phyloP scores from a whole-genome alignment of 1,140 invertebrate species.

The Hyles euphorbiae region DNA sequence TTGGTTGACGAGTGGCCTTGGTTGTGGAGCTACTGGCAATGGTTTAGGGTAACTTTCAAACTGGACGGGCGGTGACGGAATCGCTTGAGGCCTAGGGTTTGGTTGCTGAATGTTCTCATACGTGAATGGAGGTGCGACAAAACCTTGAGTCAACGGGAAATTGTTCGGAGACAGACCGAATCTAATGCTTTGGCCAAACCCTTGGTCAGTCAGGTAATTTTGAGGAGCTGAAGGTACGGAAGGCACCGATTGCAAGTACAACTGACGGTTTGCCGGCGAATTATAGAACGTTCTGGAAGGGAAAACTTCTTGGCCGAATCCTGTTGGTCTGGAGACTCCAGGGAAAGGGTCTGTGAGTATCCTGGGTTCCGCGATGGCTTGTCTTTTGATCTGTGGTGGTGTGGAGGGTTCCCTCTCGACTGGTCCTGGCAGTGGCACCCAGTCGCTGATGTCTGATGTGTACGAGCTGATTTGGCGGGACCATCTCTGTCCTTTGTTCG shows the following conservation, averaged over 20 bases:
- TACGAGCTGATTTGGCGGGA: constrained; percentile 73
- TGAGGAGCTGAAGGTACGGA: constrained; percentile 57
- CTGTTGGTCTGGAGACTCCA: constrained; percentile 52
- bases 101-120: constrained; percentile 45
- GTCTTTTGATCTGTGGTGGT: constrained; percentile 49
- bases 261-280: constrained; percentile 49
- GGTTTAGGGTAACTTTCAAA: constrained; percentile 42
- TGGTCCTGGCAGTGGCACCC: constrained; percentile 54
- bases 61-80: constrained; percentile 36
- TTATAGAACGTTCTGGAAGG: constrained; percentile 49
- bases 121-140: constrained; percentile 47
- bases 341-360: constrained; percentile 74
- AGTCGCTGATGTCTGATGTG: constrained; percentile 63
- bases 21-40: constrained; percentile 31
- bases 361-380: constrained; percentile 68
- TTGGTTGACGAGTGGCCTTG: constrained; percentile 39
- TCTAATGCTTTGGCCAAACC: constrained; percentile 57
- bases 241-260: constrained; percentile 61
- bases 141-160: constrained; percentile 63
- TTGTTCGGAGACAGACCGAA: constrained; percentile 53
- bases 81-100: constrained; percentile 35
- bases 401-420: constrained; percentile 34
- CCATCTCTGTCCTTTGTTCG: constrained; percentile 70
- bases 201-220: constrained; percentile 58
- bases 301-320: constrained; percentile 56